Conservation (phyloP, 2,797 vertebrate species). For the Notolepis coatsorum region DNA sequence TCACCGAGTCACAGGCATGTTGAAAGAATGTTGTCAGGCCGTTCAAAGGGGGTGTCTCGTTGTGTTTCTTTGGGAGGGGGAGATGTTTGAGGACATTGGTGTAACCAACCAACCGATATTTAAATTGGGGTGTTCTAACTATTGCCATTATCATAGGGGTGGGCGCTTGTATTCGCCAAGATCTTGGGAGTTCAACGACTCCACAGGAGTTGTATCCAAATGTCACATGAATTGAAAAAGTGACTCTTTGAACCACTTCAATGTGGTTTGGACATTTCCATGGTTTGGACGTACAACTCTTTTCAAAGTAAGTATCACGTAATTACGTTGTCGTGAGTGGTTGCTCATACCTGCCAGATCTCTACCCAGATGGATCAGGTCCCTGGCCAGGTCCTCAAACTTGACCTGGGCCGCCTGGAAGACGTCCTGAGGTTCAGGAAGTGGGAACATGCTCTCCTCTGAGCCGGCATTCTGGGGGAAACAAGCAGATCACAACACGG, state of each 20-base stretch:
- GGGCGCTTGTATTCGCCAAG: background rate
- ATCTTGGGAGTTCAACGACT: too few relatives aligned
- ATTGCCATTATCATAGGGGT: too few relatives aligned
- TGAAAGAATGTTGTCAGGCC: constrained; percentile 20
- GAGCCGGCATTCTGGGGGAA: constrained; percentile 88
- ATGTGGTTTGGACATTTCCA: too few relatives aligned
- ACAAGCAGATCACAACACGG: constrained; percentile 6
- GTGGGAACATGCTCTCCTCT: constrained; percentile 90
- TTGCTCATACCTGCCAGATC: constrained; percentile 88
- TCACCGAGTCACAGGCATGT: constrained; percentile 39
- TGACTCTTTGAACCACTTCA: too few relatives aligned
- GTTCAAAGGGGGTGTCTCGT: constrained; percentile 2
- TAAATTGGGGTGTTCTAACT: too few relatives aligned
- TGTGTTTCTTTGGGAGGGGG: background rate
- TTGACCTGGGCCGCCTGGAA: constrained; percentile 95
- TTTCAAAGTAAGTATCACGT: too few relatives aligned
- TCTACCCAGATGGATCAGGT: constrained; percentile 88
- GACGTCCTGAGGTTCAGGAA: constrained; percentile 94
- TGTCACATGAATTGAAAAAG: too few relatives aligned
- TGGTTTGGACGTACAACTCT: too few relatives aligned
- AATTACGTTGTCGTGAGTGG: too few relatives aligned
- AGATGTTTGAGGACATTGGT: constrained; percentile 28
- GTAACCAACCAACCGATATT: constrained; percentile 19
- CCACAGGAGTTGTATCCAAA: too few relatives aligned
- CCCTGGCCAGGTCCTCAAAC: constrained; percentile 92